Conservation (phyloP, 2,797 vertebrate species). For the Leptodactylus fallax region DNA sequence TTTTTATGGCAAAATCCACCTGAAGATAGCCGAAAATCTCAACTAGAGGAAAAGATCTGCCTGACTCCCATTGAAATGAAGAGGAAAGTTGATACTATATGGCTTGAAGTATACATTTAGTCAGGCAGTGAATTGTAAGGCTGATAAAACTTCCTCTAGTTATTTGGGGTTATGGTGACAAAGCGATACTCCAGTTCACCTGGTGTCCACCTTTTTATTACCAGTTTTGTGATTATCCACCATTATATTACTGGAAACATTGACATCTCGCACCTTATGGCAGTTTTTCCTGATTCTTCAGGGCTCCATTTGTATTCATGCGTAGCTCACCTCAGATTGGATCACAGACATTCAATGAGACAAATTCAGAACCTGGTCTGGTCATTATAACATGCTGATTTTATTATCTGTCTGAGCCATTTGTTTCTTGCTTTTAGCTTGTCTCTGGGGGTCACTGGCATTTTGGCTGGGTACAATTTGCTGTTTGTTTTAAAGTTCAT, state of each 20-base stretch:
- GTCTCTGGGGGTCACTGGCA: background rate
- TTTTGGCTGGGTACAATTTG: background rate
- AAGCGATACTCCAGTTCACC: too few species aligned
- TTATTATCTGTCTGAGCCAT: background rate
- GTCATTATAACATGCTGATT: conserved; percentile 5
- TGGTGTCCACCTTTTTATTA: too few species aligned
- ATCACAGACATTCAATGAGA: background rate
- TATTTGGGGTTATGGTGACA: too few species aligned
- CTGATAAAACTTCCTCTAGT: too few species aligned
- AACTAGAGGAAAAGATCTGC: too few species aligned
- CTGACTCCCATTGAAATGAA: too few species aligned
- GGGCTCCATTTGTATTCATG: background rate
- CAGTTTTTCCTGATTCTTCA: background rate
- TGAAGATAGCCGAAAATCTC: too few species aligned
- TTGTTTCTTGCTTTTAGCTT: conserved; percentile 1
- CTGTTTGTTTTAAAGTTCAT: conserved; percentile 6
- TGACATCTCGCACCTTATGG: background rate
- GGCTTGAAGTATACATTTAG: too few species aligned
- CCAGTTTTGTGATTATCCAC: background rate
- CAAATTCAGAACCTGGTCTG: background rate
- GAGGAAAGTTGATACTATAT: too few species aligned
- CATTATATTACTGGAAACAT: background rate
- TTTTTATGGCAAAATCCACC: too few species aligned
- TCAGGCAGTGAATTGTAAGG: too few species aligned
- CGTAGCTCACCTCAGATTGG: background rate